Evolutionary conservation across 2,113 vertebrate species (phyloP).

Genomic region (Hemiscyllium ocellatum): DNA sequence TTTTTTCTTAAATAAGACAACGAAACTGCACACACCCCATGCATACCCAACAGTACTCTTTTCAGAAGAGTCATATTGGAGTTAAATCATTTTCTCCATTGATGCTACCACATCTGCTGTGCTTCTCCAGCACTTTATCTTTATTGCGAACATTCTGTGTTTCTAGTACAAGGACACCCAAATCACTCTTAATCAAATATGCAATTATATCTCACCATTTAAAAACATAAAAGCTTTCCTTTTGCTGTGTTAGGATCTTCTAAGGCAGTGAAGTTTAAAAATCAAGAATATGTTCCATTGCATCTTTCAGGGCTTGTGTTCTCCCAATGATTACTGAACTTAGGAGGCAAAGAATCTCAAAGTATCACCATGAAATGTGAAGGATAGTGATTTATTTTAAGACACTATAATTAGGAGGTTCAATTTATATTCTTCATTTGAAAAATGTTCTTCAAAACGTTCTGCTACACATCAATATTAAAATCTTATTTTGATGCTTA

Average conservation of each 20-base stretch:
- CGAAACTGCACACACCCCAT: too few relatives aligned
- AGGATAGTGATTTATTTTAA: neutral
- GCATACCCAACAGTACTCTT: too few relatives aligned
- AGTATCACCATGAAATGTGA: neutral
- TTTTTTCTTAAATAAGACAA: too few relatives aligned
- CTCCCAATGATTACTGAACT: neutral
- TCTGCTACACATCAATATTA: neutral
- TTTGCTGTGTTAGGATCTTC: neutral
- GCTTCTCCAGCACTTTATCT: too few relatives aligned
- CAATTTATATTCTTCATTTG: neutral
- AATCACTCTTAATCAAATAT: neutral
- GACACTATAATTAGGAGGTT: neutral
- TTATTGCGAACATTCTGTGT: neutral
- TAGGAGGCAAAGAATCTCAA: neutral
- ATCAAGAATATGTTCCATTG: neutral
- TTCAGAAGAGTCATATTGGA: too few relatives aligned
- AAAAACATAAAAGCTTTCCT: neutral
- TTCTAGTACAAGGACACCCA: neutral
- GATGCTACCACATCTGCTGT: too few relatives aligned
- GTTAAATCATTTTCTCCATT: too few relatives aligned
- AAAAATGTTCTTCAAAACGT: neutral
- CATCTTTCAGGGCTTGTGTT: neutral
- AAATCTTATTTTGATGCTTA: accelerated
- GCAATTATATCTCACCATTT: neutral
- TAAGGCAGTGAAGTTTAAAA: neutral